Percentiles rank a stretch among this genome's conserved stretches.
Evolutionary conservation across 2,888 invertebrate species (phyloP).

Genomic region (Folsomia candida): DNA sequence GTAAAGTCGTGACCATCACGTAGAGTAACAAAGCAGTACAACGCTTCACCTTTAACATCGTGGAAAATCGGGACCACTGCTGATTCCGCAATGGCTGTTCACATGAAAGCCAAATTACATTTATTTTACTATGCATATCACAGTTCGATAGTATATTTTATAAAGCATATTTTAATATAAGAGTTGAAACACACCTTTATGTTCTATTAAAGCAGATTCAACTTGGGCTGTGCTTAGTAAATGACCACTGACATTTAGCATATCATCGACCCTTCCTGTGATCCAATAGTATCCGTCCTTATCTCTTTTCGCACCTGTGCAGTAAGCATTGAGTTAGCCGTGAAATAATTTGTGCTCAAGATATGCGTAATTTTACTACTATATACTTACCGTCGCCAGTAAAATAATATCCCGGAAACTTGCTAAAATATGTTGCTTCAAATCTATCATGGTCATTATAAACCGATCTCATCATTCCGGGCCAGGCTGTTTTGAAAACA

Average conservation of each 20-base stretch:
- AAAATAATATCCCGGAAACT: conserved; percentile 95
- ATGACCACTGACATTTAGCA: conserved; percentile 98
- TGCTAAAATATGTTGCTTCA: conserved; percentile 88
- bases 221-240: conserved; percentile 93
- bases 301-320: conserved; percentile 81
- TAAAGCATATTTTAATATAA: not conserved
- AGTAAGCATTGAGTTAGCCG: too few relatives aligned
- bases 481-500: conserved; percentile 94
- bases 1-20: conserved; percentile 71
- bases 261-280: conserved; percentile 95
- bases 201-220: conserved; percentile 56
- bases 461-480: conserved; percentile 94
- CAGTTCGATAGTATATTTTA: too few relatives aligned
- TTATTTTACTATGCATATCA: not conserved
- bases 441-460: conserved; percentile 87
- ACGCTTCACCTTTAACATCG: conserved; percentile 90
- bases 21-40: conserved; percentile 95
- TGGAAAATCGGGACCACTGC: conserved; percentile 96
- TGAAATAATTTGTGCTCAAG: not conserved
- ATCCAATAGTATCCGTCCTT: conserved; percentile 94
- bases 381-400: conserved; percentile 85
- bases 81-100: conserved; percentile 74
- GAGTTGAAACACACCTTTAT: conserved; percentile 35
- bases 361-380: not conserved
- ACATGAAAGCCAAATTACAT: not conserved